A percentile compares a stretch with the other conserved stretches of the same genome.
These are phyloP conservation scores for Crocodylus rhombifer DNA, from an alignment of 2,797 vertebrate species.

Conservation along the genomic window DNA sequence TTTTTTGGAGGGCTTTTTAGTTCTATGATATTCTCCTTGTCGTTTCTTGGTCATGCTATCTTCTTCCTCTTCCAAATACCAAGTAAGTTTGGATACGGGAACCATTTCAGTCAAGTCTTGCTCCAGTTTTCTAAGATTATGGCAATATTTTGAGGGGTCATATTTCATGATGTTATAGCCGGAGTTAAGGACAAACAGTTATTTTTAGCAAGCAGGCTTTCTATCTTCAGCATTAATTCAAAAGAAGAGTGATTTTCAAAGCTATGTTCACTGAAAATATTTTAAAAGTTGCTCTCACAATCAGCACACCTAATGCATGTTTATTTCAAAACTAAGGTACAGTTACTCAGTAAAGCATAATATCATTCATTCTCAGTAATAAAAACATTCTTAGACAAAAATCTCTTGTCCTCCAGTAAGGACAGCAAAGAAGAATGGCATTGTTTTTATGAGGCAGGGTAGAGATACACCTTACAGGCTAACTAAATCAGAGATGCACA, in stretches of 20 bases:
- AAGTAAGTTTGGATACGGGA: conserved; percentile 88
- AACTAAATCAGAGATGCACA: too few species aligned
- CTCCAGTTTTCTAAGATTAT: conserved; percentile 92
- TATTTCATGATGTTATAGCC: conserved; percentile 87
- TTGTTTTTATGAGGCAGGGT: background rate
- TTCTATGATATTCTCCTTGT: conserved; percentile 84
- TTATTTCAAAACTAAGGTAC: background rate
- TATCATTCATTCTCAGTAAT: accelerated
- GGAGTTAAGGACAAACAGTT: conserved; percentile 80
- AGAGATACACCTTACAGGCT: too few species aligned
- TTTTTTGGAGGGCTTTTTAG: conserved; percentile 72
- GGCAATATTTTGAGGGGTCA: conserved; percentile 97
- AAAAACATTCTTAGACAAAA: background rate
- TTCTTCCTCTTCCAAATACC: conserved; percentile 86
- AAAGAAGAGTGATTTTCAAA: accelerated
- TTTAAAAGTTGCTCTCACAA: background rate
- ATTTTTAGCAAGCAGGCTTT: background rate
- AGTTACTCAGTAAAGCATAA: background rate
- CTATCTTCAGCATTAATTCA: background rate
- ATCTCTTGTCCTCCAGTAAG: accelerated
- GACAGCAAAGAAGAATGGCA: background rate
- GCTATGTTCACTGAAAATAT: background rate
- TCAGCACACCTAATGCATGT: background rate
- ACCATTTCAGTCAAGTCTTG: conserved; percentile 52
- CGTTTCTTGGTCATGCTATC: conserved; percentile 87